A percentile compares a stretch with the other conserved stretches of the same genome.
These are phyloP conservation scores for Oncorhynchus tshawytscha DNA, from an alignment of 2,113 vertebrate genomes.

Conservation along the genomic window DNA sequence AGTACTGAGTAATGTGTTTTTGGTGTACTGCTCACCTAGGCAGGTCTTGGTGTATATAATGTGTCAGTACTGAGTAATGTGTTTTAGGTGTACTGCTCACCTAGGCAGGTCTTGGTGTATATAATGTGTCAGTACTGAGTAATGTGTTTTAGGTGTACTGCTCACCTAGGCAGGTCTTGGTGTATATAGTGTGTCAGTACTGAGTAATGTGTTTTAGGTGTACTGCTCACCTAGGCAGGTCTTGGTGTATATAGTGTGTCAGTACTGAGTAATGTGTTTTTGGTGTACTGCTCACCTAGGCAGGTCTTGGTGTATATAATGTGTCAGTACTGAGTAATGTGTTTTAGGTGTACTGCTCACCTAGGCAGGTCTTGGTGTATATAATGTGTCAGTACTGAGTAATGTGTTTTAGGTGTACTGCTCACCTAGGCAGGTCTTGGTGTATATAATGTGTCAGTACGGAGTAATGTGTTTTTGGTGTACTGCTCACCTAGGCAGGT, in stretches of 20 bases:
- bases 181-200: neutral
- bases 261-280: neutral
- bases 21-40: constrained; percentile 67
- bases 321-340: neutral
- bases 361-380: constrained; percentile 77
- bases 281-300: constrained; percentile 67
- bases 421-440: constrained; percentile 83
- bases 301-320: constrained; percentile 72
- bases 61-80: neutral
- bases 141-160: neutral
- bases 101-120: constrained; percentile 77
- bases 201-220: neutral
- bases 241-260: constrained; percentile 52
- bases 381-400: neutral
- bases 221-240: constrained; percentile 79
- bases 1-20: neutral
- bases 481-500: constrained; percentile 78
- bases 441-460: neutral
- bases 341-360: constrained; percentile 57
- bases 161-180: constrained; percentile 83
- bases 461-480: neutral
- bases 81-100: constrained; percentile 57
- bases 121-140: neutral
- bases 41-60: constrained; percentile 73
- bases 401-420: neutral